phyloP scores from a whole-genome alignment of 2,113 vertebrate species.

The Onychostoma macrolepis region DNA sequence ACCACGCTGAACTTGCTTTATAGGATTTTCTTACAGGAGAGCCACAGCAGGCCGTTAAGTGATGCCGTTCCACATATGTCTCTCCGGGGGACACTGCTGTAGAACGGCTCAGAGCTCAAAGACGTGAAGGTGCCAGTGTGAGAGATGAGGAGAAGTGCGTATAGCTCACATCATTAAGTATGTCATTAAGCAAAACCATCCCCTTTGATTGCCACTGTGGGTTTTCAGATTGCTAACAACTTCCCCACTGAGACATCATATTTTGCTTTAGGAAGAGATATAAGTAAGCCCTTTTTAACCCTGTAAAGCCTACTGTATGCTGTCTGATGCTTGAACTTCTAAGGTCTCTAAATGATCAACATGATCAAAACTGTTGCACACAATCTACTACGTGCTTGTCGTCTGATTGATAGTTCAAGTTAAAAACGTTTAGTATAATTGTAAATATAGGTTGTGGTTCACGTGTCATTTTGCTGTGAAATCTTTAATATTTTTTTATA shows the following conservation, averaged over 20 bases:
- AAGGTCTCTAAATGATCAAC: background rate
- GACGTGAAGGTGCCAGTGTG: conserved; percentile 10
- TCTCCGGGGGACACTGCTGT: conserved; percentile 22
- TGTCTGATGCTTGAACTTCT: background rate
- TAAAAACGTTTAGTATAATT: too few species aligned
- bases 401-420: too few species aligned
- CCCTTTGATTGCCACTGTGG: conserved; percentile 1
- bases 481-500: too few species aligned
- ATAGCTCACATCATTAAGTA: conserved; percentile 31
- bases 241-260: background rate
- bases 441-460: too few species aligned
- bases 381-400: too few species aligned
- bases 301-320: background rate
- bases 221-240: conserved; percentile 19
- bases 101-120: background rate
- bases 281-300: background rate
- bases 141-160: conserved; percentile 16
- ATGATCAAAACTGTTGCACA: too few species aligned
- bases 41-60: conserved; percentile 1
- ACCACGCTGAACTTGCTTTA: background rate
- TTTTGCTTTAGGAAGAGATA: conserved; percentile 6
- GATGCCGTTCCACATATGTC: conserved; percentile 2
- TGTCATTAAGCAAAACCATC: conserved; percentile 13
- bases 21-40: conserved; percentile 12
- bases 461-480: too few species aligned